Evolutionary conservation across 2,888 invertebrate species (phyloP), one percentile per base, ranked within the genome.

Genomic region (Drosophila prolongata): DNA sequence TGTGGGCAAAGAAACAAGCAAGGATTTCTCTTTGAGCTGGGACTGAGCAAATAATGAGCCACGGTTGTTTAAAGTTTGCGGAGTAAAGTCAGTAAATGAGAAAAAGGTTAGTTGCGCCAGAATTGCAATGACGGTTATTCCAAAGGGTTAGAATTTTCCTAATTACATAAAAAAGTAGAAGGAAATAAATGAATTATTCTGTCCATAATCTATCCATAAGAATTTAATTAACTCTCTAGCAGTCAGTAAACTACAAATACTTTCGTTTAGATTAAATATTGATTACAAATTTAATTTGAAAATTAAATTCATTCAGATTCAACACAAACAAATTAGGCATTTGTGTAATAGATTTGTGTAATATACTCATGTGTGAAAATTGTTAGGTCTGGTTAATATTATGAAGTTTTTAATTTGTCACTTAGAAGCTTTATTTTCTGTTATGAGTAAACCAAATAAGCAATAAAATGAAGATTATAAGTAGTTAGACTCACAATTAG

Each of bases 401-500:
- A 3, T 19, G 1, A 43, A 6, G 2, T 9, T 46, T 30, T 27
- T 30, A 30, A 46, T 8, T 46, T 10, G 46, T 13, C n/a, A 30
- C 27, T 30, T n/a, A 24, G 8, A 30, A 46, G 30, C 5, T 47
- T 34, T 3, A 11, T 11, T 19, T 24, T 6, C 6, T 44, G 24
- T 47, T 24, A 8, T 6, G 3, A 2, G 8, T 58, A 10, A 24
- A 35, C 8, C 19, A 10, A 49, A n/a, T 43, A 11, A 8, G 37
- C 37, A 30, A 11, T 47, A 24, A 11, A 16, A 54, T 50, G 42
- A 49, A 43, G 49, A 43, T 44, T 38, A 38, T 38, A 38, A 50
- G 61, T 58, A 59, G 69, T 70, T 70, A 44, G 59, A 87, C 85
- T 85, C 73, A 85, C 77, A 78, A 56, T 89, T 83, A 78, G 74